Percentiles rank a stretch among this genome's conserved stretches.
These are phyloP conservation scores for Antrozous pallidus DNA, from an alignment of 2,797 vertebrate species.

Conservation along the genomic window DNA sequence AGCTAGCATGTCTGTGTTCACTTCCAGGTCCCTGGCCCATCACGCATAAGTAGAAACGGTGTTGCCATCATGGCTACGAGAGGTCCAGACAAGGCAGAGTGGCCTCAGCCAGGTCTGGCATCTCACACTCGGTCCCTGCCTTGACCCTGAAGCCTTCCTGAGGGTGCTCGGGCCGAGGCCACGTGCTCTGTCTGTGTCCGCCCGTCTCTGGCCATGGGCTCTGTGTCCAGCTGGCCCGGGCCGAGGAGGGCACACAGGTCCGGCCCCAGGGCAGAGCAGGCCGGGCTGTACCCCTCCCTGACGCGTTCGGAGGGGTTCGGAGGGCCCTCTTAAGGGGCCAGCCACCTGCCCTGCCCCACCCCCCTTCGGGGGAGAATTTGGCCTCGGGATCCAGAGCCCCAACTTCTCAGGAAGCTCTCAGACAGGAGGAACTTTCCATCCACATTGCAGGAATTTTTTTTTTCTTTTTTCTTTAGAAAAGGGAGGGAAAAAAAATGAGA, in stretches of 20 bases:
- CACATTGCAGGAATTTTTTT: constrained; percentile 68
- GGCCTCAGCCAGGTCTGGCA: constrained; percentile 33
- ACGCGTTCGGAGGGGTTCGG: constrained; percentile 30
- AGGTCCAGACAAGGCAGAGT: neutral
- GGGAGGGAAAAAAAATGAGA: constrained; percentile 50
- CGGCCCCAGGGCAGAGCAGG: neutral
- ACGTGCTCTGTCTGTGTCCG: constrained; percentile 33
- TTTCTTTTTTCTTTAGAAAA: neutral
- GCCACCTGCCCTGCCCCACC: constrained; percentile 75
- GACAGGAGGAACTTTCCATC: constrained; percentile 83
- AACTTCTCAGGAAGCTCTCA: constrained; percentile 75
- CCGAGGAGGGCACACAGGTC: neutral
- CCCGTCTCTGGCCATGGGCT: neutral
- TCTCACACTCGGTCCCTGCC: neutral
- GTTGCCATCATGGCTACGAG: neutral
- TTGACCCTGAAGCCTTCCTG: constrained; percentile 37
- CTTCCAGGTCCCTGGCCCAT: neutral
- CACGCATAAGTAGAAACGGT: neutral
- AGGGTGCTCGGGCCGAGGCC: constrained; percentile 13
- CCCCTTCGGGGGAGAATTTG: neutral
- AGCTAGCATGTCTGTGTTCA: neutral
- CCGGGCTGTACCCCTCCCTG: constrained; percentile 15
- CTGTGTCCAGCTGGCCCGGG: neutral
- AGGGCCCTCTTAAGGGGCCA: constrained; percentile 58
- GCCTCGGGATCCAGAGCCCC: constrained; percentile 24